Conservation (phyloP, 2,113 vertebrate genomes). For the Callopanchax toddi region DNA sequence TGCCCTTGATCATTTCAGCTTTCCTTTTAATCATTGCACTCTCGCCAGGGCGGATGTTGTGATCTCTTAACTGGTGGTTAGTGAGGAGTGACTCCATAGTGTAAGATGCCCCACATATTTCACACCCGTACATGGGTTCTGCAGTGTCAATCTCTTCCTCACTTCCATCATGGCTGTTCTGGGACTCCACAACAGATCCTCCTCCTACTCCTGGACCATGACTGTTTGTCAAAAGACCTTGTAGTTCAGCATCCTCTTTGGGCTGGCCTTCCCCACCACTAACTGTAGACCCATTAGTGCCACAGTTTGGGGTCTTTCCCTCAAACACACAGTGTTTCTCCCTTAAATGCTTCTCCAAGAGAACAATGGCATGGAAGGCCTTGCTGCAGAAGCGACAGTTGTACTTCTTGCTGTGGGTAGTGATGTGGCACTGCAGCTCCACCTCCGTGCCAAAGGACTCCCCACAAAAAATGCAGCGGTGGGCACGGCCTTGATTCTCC, state of each 20-base stretch:
- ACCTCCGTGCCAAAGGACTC: constrained; percentile 98
- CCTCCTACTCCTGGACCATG: constrained; percentile 76
- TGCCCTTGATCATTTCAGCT: constrained; percentile 98
- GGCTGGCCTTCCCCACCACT: constrained; percentile 80
- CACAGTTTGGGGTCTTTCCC: constrained; percentile 91
- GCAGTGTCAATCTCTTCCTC: constrained; percentile 93
- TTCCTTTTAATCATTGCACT: constrained; percentile 95
- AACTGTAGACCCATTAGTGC: constrained; percentile 86
- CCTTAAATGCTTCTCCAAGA: constrained; percentile 94
- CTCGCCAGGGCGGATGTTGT: constrained; percentile 97
- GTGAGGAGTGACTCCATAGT: constrained; percentile 98
- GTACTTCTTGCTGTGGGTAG: constrained; percentile 98
- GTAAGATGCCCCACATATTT: constrained; percentile 98
- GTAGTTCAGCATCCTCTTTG: constrained; percentile 93
- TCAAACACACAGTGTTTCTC: constrained; percentile 96
- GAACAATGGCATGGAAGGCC: constrained; percentile 95
- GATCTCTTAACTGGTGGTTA: constrained; percentile 96
- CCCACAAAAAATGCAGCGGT: constrained; percentile 96
- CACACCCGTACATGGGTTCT: constrained; percentile 95
- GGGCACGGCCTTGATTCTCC: constrained; percentile 91
- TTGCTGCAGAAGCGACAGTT: constrained; percentile 99
- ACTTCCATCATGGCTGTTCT: constrained; percentile 92
- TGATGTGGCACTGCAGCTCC: constrained; percentile 98
- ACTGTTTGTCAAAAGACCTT: constrained; percentile 90
- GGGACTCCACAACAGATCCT: constrained; percentile 80